Base-by-base conservation (phyloP, 1,140 invertebrate species). In the Antheraea pernyi region DNA sequence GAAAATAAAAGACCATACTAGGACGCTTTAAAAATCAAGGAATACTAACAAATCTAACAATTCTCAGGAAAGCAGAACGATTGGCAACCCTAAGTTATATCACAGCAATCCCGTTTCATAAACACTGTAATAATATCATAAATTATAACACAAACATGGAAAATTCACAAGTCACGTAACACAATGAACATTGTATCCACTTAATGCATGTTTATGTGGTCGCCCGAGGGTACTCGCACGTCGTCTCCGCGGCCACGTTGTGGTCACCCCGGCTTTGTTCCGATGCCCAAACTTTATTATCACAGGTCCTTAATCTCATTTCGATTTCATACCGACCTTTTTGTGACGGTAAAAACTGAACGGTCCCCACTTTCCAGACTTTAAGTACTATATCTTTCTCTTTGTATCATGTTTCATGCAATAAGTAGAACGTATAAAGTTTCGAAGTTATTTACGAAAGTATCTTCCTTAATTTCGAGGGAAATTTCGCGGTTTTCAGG, bases 251-350 rank as follows among this genome's bases (percentile, higher is more conserved):
- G 70, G 78, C 74, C 67, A 80, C 79, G 72, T 79, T 86, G 88
- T 80, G 88, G 88, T 88, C 78, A 74, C 77, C 77, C 46, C 75
- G 72, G 70, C 81, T 84, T 79, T 83, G 76, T 78, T 59, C 36
- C 30, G 46, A 73, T 58, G 72, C 68, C 76, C 77, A 82, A 90
- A 88, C 82, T 89, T 88, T 80, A 70, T 85, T 83, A 87, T 86
- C 79, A 71, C 81, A 78, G 77, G 76, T 78, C 77, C 74, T 67
- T 91, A 86, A 89, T 86, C 86, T 79, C 80, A 85, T 88, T 89
- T 87, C 84, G 79, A 86, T 88, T 87, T 82, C 79, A 81, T 82
- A 77, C 78, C 73, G 66, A 69, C 77, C 83, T 83, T 87, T 88
- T 85, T 89, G 84, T 75, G 75, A 74, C 65, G 58, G 67, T 39